Percentiles rank a stretch among this genome's conserved stretches.
Evolutionary conservation across 1,140 invertebrate species (phyloP).

Genomic region (Delia radicum): DNA sequence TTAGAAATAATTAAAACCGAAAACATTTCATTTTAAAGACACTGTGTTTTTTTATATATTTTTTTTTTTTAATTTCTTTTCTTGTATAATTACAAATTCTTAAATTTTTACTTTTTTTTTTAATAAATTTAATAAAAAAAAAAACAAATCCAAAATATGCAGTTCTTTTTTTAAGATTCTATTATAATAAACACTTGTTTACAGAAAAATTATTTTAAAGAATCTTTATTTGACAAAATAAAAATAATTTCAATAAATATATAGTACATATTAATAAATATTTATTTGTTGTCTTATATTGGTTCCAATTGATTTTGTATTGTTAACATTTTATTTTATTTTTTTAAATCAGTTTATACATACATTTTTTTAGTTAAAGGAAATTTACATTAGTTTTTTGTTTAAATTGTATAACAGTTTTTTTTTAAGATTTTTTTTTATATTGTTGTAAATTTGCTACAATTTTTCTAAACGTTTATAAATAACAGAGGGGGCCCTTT

Average conservation of each 20-base stretch:
- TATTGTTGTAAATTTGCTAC: background rate
- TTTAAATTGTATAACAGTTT: background rate
- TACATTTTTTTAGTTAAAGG: background rate
- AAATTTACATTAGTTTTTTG: background rate
- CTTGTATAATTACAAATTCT: background rate
- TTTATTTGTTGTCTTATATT: conserved; percentile 28
- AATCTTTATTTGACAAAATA: background rate
- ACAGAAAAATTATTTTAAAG: background rate
- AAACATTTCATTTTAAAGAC: background rate
- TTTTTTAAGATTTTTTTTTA: background rate
- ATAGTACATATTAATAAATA: background rate
- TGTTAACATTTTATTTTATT: conserved; percentile 37
- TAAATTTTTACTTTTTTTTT: background rate
- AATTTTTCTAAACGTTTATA: conserved; percentile 17
- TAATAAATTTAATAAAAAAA: background rate
- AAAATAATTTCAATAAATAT: background rate
- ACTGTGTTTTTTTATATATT: background rate
- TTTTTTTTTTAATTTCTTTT: background rate
- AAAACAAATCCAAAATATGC: conserved; percentile 1
- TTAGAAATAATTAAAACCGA: too few species aligned
- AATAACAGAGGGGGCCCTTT: conserved; percentile 32
- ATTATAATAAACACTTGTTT: background rate
- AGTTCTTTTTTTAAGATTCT: background rate
- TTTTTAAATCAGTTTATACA: background rate
- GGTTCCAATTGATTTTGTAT: conserved; percentile 28